Base-by-base conservation (phyloP, 2,888 invertebrate species). In the Alloplasta piceator region DNA sequence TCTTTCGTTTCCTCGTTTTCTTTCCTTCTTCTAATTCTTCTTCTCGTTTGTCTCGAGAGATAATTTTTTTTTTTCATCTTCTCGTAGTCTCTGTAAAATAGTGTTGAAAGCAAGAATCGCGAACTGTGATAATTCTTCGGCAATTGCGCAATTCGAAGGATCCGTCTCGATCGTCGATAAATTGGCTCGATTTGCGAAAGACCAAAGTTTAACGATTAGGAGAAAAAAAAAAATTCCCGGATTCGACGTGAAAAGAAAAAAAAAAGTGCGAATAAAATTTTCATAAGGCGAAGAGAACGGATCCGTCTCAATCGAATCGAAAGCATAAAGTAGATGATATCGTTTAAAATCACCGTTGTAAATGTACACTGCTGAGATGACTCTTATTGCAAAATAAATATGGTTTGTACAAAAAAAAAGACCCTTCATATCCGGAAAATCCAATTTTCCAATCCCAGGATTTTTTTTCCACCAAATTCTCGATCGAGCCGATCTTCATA, bases 41-140 rank as follows among this genome's bases (percentile, higher is more conserved):
- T 26, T 26, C 26, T 26, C 26, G 26, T 26, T 26, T 26, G 26
- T 26, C 26, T 26, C 3, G 26, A 26, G 26, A 26, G 26, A 26
- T 26, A 26, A 26, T 26, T 26, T 26, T 3, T 26, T 26, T 26
- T 3, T 1, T 26, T 26, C n/a, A n/a, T 82, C 73, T 70, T 81
- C 73, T 76, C 67, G 76, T 73, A 83, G 82, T 83, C 56, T 70
- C 26, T 26, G 26, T 26, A 26, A 26, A 26, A 26, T 82, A 81
- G 73, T 78, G 77, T 82, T 84, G 78, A 81, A 78, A 58, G 88
- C 88, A 87, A 88, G 85, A 88, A 89, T 89, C 86, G 88, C 85
- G 84, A 90, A 90, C 90, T 90, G 90, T 90, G 90, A 90, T 90
- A 90, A 89, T 81, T 90, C 88, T 90, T 87, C 89, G 89, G 87